Evolutionary conservation across 2,888 invertebrate species (phyloP).

Genomic region (Rotaria sp.): DNA sequence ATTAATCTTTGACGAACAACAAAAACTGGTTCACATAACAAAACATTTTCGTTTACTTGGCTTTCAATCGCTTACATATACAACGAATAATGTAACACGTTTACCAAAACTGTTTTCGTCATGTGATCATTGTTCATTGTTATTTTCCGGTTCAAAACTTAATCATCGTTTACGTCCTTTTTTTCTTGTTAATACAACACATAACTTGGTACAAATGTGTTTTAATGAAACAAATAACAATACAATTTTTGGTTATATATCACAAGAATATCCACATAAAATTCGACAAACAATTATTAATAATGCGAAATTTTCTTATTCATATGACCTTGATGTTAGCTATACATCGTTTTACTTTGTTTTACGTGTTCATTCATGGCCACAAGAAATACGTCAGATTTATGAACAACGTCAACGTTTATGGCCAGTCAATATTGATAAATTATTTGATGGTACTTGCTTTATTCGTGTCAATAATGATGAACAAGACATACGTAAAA

Average conservation of each 20-base stretch:
- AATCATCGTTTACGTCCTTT: not conserved
- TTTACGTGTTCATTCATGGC: not conserved
- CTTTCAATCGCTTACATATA: not conserved
- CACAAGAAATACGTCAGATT: not conserved
- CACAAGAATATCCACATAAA: not conserved
- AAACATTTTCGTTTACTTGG: not conserved
- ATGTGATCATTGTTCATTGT: not conserved
- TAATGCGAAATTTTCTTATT: slow-evolving; percentile 13
- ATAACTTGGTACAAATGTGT: not conserved
- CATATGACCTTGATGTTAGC: not conserved
- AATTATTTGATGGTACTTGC: not conserved
- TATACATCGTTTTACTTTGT: not conserved
- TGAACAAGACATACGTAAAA: not conserved
- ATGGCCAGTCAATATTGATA: not conserved
- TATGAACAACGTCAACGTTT: not conserved
- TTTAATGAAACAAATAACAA: not conserved
- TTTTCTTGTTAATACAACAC: not conserved
- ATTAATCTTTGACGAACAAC: not conserved
- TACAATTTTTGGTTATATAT: not conserved
- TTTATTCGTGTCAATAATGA: not conserved
- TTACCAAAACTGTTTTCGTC: not conserved
- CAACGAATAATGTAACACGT: not conserved
- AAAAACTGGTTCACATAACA: not conserved
- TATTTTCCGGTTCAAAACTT: not conserved
- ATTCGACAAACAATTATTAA: not conserved